Evolutionary conservation across 2,113 vertebrate genomes (phyloP).

Genomic region (Ovis canadensis): DNA sequence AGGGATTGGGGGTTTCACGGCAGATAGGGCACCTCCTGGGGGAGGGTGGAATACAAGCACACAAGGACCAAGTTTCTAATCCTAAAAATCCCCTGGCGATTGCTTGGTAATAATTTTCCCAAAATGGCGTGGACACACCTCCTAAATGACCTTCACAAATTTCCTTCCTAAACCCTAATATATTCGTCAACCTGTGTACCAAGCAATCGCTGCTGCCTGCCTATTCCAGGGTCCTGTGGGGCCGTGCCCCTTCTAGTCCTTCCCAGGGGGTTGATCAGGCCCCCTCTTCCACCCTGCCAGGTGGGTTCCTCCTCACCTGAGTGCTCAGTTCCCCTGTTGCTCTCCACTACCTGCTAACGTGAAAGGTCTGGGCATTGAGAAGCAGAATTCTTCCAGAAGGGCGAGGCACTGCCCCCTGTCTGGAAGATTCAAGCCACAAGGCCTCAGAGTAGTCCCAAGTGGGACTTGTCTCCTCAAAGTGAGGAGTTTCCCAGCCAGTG

Average conservation of each 20-base stretch:
- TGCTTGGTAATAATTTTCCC: background rate
- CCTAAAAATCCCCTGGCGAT: background rate
- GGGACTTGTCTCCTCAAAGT: background rate
- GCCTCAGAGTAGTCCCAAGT: background rate
- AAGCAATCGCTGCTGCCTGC: background rate
- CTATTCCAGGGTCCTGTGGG: background rate
- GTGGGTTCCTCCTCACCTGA: background rate
- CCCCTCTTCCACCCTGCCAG: background rate
- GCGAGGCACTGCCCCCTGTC: fast-evolving
- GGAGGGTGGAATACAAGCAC: background rate
- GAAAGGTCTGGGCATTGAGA: background rate
- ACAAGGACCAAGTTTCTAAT: background rate
- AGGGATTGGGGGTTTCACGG: background rate
- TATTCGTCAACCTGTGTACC: background rate
- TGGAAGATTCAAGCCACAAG: background rate
- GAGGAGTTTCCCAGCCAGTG: background rate
- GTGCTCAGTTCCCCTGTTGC: background rate
- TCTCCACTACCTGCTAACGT: background rate
- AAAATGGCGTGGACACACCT: background rate
- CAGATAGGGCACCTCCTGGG: background rate
- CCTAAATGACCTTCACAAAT: background rate
- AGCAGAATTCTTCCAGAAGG: background rate
- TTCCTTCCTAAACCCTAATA: background rate
- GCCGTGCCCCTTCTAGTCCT: background rate
- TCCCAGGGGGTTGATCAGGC: background rate